A percentile compares a stretch with the other conserved stretches of the same genome.
These are phyloP conservation scores for Archocentrus centrarchus DNA, from an alignment of 2,113 vertebrate genomes.

Conservation along the genomic window DNA sequence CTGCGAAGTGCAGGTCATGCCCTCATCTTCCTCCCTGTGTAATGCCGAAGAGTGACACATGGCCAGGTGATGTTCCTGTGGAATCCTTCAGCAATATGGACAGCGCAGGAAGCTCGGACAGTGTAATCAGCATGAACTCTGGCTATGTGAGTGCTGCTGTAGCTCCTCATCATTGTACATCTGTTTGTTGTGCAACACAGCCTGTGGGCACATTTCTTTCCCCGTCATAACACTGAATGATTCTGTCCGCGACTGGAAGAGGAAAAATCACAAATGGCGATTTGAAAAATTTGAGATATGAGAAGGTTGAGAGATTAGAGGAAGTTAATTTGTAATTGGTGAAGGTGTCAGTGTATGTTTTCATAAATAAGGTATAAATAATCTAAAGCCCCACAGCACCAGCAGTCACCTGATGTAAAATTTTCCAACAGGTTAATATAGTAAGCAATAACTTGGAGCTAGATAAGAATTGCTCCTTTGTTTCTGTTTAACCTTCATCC, in stretches of 20 bases:
- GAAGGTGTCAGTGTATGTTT: neutral
- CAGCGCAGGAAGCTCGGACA: slow-evolving; percentile 87
- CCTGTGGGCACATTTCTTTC: neutral
- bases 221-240: no score
- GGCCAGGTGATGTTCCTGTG: slow-evolving; percentile 81
- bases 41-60: slow-evolving; percentile 87
- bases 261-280: slow-evolving; percentile 15
- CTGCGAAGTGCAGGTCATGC: slow-evolving; percentile 12
- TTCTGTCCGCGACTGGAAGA: neutral
- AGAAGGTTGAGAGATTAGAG: neutral
- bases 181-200: neutral
- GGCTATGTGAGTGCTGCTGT: slow-evolving; percentile 83
- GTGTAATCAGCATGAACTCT: slow-evolving; percentile 86
- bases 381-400: neutral
- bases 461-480: slow-evolving; percentile 4
- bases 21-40: slow-evolving; percentile 49
- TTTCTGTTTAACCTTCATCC: slow-evolving; percentile 15
- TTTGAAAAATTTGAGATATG: neutral
- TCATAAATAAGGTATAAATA: neutral
- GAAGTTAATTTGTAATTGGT: slow-evolving; percentile 10
- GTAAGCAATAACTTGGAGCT: neutral
- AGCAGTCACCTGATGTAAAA: neutral
- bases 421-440: neutral
- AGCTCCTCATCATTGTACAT: neutral
- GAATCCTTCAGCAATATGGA: slow-evolving; percentile 76